Evolutionary conservation across 2,797 vertebrate genomes (phyloP), one percentile per base, ranked within the genome.

Genomic region (Mionectes olivaceus): DNA sequence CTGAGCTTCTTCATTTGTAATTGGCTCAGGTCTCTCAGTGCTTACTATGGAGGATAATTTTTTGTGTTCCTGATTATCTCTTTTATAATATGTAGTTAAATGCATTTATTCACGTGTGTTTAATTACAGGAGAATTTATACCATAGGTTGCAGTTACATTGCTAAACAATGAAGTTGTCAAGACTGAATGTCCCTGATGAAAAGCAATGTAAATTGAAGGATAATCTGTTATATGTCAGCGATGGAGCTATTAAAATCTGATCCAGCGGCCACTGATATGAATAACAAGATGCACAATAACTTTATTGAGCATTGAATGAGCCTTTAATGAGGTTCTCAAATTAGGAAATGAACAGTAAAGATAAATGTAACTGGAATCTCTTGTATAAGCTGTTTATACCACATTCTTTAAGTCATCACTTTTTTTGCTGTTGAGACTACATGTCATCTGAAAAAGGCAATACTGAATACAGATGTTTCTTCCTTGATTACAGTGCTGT

Each of bases 321-420:
- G 64, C 57, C 35, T 82, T 90, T 91, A 84, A 52, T 71, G 85
- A 91, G 70, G 61, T 56, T 74, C 15, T n/a, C 19, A 90, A 87
- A 90, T 94, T 87, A 68, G 68, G 69, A 96, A 96, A 75, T 68
- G 35, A 91, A 67, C 44, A 90, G 76, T 94, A 77, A 52, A 92
- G 70, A 83, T 76, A 90, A 96, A 91, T 93, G 65, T 82, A 92
- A 93, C 74, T 82, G 87, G 68, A 93, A 89, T 95, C 92, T 94
- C 87, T 85, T 93, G 84, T 95, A 82, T 93, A 96, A 97, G 94
- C 91, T 93, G 83, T 97, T 96, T 97, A 96, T 94, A 80, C 63
- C 35, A 69, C 79, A 79, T 83, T 90, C 87, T 93, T 96, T 89
- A 83, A 89, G 92, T 96, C 91, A 94, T 92, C 44, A 53, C 95